A percentile compares a stretch with the other conserved stretches of the same genome.
Evolutionary conservation across 2,113 vertebrate species (phyloP).

Genomic region (Todiramphus chloris): DNA sequence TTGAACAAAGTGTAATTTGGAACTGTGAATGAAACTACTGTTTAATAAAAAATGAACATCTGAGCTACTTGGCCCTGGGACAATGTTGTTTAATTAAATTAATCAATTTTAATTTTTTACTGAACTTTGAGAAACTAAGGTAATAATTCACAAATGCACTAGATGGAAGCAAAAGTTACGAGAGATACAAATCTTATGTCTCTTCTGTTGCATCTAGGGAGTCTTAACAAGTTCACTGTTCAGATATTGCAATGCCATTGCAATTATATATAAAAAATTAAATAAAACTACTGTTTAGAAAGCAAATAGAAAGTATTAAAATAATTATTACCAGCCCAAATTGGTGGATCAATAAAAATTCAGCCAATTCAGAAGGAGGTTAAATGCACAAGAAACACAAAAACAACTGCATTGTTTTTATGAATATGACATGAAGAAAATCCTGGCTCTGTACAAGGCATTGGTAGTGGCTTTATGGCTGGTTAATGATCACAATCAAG

Average conservation of each 20-base stretch:
- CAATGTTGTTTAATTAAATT: constrained; percentile 62
- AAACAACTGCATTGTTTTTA: not conserved
- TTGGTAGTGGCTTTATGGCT: not conserved
- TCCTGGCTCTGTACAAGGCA: not conserved
- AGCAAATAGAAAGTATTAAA: not conserved
- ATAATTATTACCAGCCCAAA: not conserved
- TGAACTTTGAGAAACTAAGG: constrained; percentile 35
- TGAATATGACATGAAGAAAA: not conserved
- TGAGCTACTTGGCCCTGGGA: constrained; percentile 43
- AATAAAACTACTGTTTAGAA: not conserved
- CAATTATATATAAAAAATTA: not conserved
- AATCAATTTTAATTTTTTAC: constrained; percentile 48
- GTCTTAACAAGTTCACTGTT: not conserved
- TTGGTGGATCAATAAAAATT: not conserved
- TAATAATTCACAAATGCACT: constrained; percentile 32
- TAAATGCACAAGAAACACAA: not conserved
- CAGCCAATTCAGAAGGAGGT: not conserved
- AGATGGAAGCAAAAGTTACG: constrained; percentile 10
- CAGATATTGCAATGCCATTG: not conserved
- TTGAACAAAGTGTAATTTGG: constrained; percentile 65
- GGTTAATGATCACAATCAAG: not conserved
- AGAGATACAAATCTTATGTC: not conserved
- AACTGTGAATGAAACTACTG: constrained; percentile 54
- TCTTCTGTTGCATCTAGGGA: not conserved
- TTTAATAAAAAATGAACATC: constrained; percentile 63